Conservation (phyloP, 2,113 vertebrate genomes). For the Protobothrops flavoviridis region DNA sequence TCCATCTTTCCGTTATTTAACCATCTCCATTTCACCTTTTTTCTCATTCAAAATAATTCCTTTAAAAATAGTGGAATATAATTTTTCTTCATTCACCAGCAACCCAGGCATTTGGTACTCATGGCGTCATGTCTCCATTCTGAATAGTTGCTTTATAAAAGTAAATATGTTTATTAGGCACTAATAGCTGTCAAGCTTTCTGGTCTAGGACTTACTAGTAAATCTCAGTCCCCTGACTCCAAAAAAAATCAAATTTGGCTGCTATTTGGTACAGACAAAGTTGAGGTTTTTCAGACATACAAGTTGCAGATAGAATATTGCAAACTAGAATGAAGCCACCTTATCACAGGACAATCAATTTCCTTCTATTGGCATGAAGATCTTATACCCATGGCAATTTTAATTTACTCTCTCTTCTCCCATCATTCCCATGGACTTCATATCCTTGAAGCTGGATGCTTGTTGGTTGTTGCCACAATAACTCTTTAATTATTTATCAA, state of each 20-base stretch:
- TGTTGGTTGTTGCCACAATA: background rate
- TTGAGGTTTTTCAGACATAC: background rate
- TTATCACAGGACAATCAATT: background rate
- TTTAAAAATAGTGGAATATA: background rate
- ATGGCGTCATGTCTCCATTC: background rate
- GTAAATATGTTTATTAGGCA: background rate
- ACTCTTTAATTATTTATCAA: background rate
- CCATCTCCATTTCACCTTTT: no score
- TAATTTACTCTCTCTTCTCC: background rate
- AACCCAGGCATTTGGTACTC: background rate
- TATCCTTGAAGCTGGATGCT: background rate
- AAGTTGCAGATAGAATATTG: background rate
- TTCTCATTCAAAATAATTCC: background rate
- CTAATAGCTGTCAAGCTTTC: background rate
- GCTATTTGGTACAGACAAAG: background rate
- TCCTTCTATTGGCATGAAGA: background rate
- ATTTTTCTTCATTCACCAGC: background rate
- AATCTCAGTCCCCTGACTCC: background rate
- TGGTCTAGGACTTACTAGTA: background rate
- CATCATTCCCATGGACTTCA: background rate
- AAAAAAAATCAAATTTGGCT: background rate
- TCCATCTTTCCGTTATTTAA: background rate
- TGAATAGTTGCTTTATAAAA: background rate
- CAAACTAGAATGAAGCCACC: background rate
- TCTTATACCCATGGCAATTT: background rate